Evolutionary conservation across 1,140 invertebrate species (phyloP).

Genomic region (Notospermus geniculatus): DNA sequence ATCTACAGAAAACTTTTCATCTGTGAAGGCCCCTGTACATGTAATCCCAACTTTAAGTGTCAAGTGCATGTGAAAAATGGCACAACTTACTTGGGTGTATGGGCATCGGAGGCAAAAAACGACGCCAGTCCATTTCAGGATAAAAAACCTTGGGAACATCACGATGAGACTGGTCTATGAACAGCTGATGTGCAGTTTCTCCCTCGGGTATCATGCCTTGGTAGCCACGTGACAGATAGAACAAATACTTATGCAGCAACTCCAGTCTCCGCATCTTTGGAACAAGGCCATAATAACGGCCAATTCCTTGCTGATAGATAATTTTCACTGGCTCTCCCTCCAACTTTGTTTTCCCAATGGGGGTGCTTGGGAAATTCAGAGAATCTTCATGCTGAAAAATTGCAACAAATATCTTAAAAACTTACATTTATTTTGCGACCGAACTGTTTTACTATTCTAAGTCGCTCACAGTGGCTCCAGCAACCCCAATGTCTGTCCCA

Average conservation of each 20-base stretch:
- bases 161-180: background rate
- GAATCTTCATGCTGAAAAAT: too few relatives aligned
- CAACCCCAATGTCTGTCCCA: too few relatives aligned
- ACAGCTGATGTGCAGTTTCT: slow-evolving; percentile 21
- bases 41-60: background rate
- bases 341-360: too few relatives aligned
- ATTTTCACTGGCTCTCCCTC: too few relatives aligned
- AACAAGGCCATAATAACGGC: slow-evolving; percentile 57
- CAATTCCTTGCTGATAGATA: slow-evolving; percentile 13
- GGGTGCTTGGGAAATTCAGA: too few relatives aligned
- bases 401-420: too few relatives aligned
- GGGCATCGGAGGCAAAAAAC: slow-evolving; percentile 70
- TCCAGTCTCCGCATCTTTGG: slow-evolving; percentile 72
- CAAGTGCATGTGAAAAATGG: background rate
- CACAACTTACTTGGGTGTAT: slow-evolving; percentile 58
- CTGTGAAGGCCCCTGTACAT: too few relatives aligned
- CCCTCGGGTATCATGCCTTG: slow-evolving; percentile 49
- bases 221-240: slow-evolving; percentile 67
- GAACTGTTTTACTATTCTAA: too few relatives aligned
- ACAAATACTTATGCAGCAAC: slow-evolving; percentile 68
- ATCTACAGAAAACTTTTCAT: too few relatives aligned
- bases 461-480: too few relatives aligned
- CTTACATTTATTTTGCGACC: too few relatives aligned
- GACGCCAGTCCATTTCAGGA: slow-evolving; percentile 65
- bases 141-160: slow-evolving; percentile 39